A percentile compares a stretch with the other conserved stretches of the same genome.
phyloP scores from a whole-genome alignment of 37 sponge, comb jelly and placozoan species.

The Chondrosia reniformis region DNA sequence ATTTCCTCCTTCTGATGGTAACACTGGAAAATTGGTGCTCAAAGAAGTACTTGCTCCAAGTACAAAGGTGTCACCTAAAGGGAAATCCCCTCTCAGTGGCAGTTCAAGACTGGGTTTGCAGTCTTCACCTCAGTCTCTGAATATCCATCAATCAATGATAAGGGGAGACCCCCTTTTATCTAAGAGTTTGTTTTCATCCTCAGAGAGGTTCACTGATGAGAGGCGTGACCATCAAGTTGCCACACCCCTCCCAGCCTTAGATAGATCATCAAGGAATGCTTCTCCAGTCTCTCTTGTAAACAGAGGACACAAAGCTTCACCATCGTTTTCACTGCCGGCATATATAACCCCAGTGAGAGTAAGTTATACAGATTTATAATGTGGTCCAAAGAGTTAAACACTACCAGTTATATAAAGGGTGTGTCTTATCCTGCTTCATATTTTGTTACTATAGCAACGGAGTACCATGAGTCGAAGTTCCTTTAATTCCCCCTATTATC shows the following conservation, averaged over 20 bases:
- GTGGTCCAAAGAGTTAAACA: background rate
- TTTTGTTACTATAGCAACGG: background rate
- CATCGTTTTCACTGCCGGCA: background rate
- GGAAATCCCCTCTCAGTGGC: too few relatives aligned
- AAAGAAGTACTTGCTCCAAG: too few relatives aligned
- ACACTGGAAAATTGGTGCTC: too few relatives aligned
- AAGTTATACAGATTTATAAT: background rate
- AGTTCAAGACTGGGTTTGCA: too few relatives aligned
- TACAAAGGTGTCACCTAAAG: too few relatives aligned
- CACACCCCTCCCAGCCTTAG: background rate
- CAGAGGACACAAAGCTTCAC: background rate
- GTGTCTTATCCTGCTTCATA: background rate
- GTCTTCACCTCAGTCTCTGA: too few relatives aligned
- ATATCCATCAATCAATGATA: too few relatives aligned
- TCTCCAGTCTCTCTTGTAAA: background rate
- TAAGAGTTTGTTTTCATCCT: background rate
- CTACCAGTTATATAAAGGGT: background rate
- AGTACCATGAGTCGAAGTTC: conserved; percentile 54
- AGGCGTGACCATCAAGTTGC: background rate
- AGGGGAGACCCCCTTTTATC: background rate
- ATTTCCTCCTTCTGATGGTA: too few relatives aligned
- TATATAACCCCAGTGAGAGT: conserved; percentile 9
- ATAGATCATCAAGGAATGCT: too few relatives aligned
- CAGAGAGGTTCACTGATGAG: background rate
- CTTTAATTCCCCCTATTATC: conserved; percentile 71